Percentiles rank a stretch among this genome's conserved stretches.
Evolutionary conservation across 2,113 vertebrate species (phyloP).

Genomic region (Bos taurus): DNA sequence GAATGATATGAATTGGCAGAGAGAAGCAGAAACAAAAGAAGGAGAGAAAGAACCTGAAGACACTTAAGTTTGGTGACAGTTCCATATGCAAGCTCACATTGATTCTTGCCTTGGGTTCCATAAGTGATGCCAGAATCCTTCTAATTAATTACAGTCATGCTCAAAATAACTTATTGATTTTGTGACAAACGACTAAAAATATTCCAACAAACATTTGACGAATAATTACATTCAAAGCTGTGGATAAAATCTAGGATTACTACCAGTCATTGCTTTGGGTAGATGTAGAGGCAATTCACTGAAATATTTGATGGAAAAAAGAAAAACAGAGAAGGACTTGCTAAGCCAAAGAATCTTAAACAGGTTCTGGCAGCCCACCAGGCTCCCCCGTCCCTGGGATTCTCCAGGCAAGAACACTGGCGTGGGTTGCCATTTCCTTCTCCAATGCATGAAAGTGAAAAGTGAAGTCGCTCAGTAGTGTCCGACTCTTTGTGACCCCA

Average conservation of each 20-base stretch:
- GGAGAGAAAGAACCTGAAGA: neutral
- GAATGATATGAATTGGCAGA: neutral
- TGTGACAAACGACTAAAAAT: neutral
- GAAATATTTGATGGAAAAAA: neutral
- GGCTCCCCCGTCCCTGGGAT: no score
- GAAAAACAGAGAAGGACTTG: neutral
- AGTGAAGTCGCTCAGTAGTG: no score
- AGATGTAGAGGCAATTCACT: neutral
- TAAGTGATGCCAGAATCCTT: neutral
- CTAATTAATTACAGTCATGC: neutral
- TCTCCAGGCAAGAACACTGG: no score
- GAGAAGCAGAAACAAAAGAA: neutral
- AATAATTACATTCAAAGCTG: neutral
- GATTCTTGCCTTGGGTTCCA: neutral
- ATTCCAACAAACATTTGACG: neutral
- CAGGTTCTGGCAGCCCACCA: neutral
- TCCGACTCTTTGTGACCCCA: no score
- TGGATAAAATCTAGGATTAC: neutral
- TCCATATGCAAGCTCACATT: neutral
- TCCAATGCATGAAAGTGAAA: no score
- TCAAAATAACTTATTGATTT: neutral
- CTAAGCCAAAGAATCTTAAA: neutral
- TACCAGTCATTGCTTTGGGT: neutral
- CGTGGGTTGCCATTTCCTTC: no score
- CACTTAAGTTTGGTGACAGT: neutral